Conservation (phyloP, 2,797 vertebrate genomes). For the Galago senegalensis region DNA sequence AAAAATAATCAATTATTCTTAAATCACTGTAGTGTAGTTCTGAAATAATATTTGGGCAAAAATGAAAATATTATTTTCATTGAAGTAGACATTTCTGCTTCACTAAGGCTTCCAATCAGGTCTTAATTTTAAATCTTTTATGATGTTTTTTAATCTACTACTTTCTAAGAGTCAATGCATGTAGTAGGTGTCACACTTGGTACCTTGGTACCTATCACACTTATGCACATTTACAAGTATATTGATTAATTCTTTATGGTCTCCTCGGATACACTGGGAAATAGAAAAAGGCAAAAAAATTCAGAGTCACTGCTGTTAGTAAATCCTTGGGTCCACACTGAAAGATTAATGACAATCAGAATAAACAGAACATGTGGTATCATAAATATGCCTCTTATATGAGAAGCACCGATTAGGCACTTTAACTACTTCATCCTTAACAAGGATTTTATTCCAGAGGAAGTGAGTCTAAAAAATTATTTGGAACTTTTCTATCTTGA, state of each 20-base stretch:
- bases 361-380: background rate
- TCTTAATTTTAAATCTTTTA: constrained; percentile 45
- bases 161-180: background rate
- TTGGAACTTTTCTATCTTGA: constrained; percentile 19
- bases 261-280: constrained; percentile 40
- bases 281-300: background rate
- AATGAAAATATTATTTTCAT: background rate
- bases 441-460: constrained; percentile 36
- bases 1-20: constrained; percentile 63
- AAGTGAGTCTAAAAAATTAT: constrained; percentile 16
- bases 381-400: background rate
- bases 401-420: background rate
- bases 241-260: background rate
- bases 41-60: constrained; percentile 49
- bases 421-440: background rate
- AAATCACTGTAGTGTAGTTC: background rate
- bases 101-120: constrained; percentile 6
- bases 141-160: constrained; percentile 29
- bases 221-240: constrained; percentile 18
- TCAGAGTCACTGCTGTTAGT: background rate
- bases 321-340: background rate
- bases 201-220: background rate
- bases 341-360: background rate
- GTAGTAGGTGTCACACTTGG: background rate
- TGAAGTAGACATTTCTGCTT: constrained; percentile 38